phyloP scores from a whole-genome alignment of 2,113 vertebrate genomes.

The Stegastes partitus region DNA sequence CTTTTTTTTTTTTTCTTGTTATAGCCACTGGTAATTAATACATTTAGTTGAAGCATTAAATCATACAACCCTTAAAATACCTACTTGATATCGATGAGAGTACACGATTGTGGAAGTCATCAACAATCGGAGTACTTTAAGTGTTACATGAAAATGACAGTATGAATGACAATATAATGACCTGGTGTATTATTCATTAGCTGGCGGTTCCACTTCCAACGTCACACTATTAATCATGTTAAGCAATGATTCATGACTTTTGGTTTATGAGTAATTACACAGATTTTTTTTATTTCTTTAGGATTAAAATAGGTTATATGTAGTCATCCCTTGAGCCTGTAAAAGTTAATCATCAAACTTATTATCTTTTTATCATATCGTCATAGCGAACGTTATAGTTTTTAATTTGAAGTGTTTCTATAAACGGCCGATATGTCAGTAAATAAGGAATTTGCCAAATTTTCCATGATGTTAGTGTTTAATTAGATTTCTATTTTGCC shows the following conservation, averaged over 20 bases:
- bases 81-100: neutral
- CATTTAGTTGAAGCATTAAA: too few relatives aligned
- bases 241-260: neutral
- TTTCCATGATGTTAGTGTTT: conserved; percentile 84
- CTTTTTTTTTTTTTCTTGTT: too few relatives aligned
- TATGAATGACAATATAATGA: neutral
- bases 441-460: conserved; percentile 69
- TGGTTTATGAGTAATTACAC: neutral
- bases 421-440: conserved; percentile 12
- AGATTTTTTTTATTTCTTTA: neutral
- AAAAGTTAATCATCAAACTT: neutral
- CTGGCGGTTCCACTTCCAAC: too few relatives aligned
- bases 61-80: neutral
- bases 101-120: neutral
- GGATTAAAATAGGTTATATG: neutral
- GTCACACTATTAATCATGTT: neutral
- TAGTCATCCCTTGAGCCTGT: neutral
- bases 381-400: neutral
- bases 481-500: conserved; percentile 79
- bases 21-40: too few relatives aligned
- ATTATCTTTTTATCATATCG: neutral
- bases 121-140: neutral
- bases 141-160: neutral
- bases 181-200: neutral
- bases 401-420: neutral